phyloP scores from a whole-genome alignment of 1,140 invertebrate genomes.

The Eueides isabella region DNA sequence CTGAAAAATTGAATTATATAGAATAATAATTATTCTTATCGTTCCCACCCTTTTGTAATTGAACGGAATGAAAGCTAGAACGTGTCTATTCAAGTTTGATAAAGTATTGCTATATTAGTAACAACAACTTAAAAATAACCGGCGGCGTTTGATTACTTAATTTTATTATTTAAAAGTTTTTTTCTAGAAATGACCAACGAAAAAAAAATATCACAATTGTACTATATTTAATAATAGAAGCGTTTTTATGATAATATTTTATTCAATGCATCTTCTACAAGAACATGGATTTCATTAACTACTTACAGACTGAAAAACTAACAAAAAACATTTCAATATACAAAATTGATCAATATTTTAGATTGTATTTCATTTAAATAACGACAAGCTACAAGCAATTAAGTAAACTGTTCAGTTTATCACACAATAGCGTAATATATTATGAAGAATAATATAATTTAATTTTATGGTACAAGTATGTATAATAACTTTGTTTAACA shows the following conservation, averaged over 20 bases:
- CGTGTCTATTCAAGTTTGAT: constrained; percentile 7
- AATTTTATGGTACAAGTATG: not conserved
- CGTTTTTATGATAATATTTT: too few relatives aligned
- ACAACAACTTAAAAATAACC: not conserved
- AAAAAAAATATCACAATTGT: too few relatives aligned
- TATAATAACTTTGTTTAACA: not conserved
- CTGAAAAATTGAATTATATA: not conserved
- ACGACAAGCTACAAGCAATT: not conserved
- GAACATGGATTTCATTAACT: too few relatives aligned
- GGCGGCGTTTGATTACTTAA: not conserved
- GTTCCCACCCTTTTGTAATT: not conserved
- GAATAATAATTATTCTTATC: not conserved
- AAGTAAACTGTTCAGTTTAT: not conserved
- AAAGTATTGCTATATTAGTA: not conserved
- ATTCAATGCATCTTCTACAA: too few relatives aligned
- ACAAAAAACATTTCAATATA: too few relatives aligned
- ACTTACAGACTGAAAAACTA: too few relatives aligned
- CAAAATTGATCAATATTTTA: too few relatives aligned
- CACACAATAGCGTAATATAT: not conserved
- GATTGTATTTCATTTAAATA: too few relatives aligned
- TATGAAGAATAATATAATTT: not conserved
- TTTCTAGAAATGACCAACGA: too few relatives aligned
- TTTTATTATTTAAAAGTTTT: not conserved
- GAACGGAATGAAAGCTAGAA: constrained; percentile 10
- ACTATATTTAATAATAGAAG: too few relatives aligned